These are phyloP conservation scores for Microcebus murinus DNA, from an alignment of 2,113 vertebrate species.

Conservation along the genomic window DNA sequence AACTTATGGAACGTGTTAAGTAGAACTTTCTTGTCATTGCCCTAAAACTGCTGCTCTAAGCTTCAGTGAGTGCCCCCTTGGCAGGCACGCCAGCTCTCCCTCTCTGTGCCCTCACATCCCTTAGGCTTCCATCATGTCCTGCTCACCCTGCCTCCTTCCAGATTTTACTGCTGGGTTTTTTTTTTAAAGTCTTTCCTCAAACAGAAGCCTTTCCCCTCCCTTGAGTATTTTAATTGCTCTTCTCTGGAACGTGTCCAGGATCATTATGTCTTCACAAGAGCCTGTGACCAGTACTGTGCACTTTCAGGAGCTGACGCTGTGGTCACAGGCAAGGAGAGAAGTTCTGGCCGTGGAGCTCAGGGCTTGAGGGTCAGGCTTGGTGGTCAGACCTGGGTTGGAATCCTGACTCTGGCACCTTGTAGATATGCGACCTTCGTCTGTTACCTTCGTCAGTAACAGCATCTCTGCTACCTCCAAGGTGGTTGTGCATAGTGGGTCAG, in stretches of 20 bases:
- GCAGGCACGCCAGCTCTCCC: background rate
- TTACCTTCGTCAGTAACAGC: background rate
- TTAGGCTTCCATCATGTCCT: background rate
- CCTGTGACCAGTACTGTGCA: background rate
- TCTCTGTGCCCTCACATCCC: accelerated
- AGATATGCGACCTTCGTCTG: background rate
- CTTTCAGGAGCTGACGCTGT: background rate
- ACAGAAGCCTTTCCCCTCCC: slow-evolving; percentile 53
- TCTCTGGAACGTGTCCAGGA: slow-evolving; percentile 51
- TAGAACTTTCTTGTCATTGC: slow-evolving; percentile 59
- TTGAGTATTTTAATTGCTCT: slow-evolving; percentile 29
- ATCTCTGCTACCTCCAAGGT: background rate
- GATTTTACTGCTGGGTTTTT: background rate
- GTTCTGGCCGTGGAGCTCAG: background rate
- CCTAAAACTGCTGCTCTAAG: slow-evolving; percentile 34
- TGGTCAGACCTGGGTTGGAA: background rate
- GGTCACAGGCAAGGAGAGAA: background rate
- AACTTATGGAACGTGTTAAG: slow-evolving; percentile 71
- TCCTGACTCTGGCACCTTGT: background rate
- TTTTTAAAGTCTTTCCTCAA: slow-evolving; percentile 48
- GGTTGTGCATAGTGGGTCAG: too few relatives aligned
- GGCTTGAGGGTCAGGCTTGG: background rate
- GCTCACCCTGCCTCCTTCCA: background rate
- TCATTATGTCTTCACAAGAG: background rate
- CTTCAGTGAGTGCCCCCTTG: slow-evolving; percentile 39